These are phyloP conservation scores for Synanthedon formicaeformis DNA, from an alignment of 2,888 invertebrate species.

Conservation along the genomic window DNA sequence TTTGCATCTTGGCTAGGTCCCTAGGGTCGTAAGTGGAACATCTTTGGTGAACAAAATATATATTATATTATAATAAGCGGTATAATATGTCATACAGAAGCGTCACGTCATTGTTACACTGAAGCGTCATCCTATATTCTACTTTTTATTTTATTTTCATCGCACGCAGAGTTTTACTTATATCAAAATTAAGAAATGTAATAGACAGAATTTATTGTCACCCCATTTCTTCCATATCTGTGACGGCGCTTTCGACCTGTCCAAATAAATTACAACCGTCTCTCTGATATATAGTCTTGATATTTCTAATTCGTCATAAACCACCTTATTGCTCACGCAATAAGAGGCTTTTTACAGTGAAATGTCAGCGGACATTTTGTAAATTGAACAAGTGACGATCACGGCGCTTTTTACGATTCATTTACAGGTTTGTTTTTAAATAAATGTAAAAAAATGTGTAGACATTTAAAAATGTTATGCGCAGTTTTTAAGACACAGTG, in stretches of 20 bases:
- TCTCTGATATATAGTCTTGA: slow-evolving; percentile 7
- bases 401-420: slow-evolving; percentile 13
- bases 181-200: not conserved
- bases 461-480: slow-evolving; percentile 17
- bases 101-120: too few relatives aligned
- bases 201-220: not conserved
- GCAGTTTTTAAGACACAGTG: slow-evolving; percentile 12
- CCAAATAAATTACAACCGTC: slow-evolving; percentile 14
- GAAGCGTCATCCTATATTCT: too few relatives aligned
- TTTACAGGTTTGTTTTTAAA: slow-evolving; percentile 6
- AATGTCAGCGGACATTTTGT: slow-evolving; percentile 11
- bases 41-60: too few relatives aligned
- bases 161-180: too few relatives aligned
- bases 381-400: slow-evolving; percentile 10
- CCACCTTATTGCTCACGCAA: not conserved
- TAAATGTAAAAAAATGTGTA: slow-evolving; percentile 2
- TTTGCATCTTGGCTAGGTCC: too few relatives aligned
- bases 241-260: slow-evolving; percentile 10
- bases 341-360: not conserved
- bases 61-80: too few relatives aligned
- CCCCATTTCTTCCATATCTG: slow-evolving; percentile 5
- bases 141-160: too few relatives aligned
- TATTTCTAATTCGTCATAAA: not conserved
- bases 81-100: too few relatives aligned
- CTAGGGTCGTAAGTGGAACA: too few relatives aligned